phyloP scores from a whole-genome alignment of 2,888 invertebrate species.

The Melanostoma scalare region DNA sequence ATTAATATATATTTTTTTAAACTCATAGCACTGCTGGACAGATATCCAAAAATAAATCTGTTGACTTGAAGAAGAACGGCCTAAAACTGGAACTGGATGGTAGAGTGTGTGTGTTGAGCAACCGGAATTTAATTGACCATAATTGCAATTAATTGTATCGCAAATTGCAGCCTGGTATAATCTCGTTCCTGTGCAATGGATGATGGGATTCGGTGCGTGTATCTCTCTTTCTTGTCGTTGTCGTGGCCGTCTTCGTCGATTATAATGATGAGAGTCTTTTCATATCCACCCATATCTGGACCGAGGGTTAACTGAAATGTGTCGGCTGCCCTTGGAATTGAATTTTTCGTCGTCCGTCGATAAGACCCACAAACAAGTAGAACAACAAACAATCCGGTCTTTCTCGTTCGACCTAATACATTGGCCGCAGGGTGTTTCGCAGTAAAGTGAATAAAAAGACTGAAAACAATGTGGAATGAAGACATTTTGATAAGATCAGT shows the following conservation, averaged over 20 bases:
- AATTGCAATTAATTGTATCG: slow-evolving; percentile 74
- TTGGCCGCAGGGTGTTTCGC: slow-evolving; percentile 10
- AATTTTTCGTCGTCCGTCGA: slow-evolving; percentile 31
- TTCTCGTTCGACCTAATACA: slow-evolving; percentile 16
- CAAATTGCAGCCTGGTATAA: slow-evolving; percentile 66
- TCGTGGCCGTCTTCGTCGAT: slow-evolving; percentile 31
- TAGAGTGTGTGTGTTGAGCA: slow-evolving; percentile 26
- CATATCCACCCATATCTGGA: slow-evolving; percentile 33
- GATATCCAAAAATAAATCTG: slow-evolving; percentile 61
- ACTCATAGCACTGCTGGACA: slow-evolving; percentile 22
- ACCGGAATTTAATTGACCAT: slow-evolving; percentile 74
- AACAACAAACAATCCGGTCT: slow-evolving; percentile 55
- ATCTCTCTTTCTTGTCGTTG: slow-evolving; percentile 11
- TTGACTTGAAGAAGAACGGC: slow-evolving; percentile 32
- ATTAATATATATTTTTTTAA: slow-evolving; percentile 5
- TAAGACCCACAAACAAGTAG: slow-evolving; percentile 55
- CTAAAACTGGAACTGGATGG: slow-evolving; percentile 24
- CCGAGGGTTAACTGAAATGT: slow-evolving; percentile 55
- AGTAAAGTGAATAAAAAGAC: no score
- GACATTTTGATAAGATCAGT: no score
- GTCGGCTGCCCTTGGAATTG: slow-evolving; percentile 63
- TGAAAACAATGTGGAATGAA: no score
- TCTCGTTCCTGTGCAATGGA: slow-evolving; percentile 50
- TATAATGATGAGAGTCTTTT: slow-evolving; percentile 48
- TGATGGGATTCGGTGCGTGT: slow-evolving; percentile 16